Evolutionary conservation across 1,140 invertebrate species (phyloP).

Genomic region (Cyphomyrmex costatus): DNA sequence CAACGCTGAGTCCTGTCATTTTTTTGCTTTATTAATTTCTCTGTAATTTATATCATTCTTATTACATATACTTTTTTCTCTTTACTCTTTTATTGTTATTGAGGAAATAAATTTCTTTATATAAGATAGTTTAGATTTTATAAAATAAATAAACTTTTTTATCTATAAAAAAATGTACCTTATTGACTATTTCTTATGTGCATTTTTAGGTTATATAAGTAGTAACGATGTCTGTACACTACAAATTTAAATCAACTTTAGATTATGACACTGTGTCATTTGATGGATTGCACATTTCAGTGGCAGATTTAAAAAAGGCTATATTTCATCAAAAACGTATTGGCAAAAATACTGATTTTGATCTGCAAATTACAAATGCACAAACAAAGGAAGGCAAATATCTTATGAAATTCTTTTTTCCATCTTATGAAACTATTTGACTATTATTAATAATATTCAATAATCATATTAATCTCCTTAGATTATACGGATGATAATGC

Average conservation of each 20-base stretch:
- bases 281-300: constrained; percentile 98
- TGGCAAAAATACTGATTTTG: constrained; percentile 97
- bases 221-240: constrained; percentile 96
- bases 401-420: constrained; percentile 18
- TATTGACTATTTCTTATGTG: constrained; percentile 17
- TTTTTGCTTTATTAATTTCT: no score
- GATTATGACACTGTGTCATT: constrained; percentile 98
- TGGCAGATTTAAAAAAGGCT: constrained; percentile 97
- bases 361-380: constrained; percentile 98
- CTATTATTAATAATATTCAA: constrained; percentile 19
- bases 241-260: constrained; percentile 98
- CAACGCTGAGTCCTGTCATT: no score
- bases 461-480: constrained; percentile 81
- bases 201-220: constrained; percentile 73
- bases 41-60: no score
- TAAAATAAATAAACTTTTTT: neutral
- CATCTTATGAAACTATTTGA: constrained; percentile 17
- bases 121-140: no score
- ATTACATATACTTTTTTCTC: no score
- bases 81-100: no score
- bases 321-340: constrained; percentile 98
- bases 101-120: no score
- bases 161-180: neutral
- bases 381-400: constrained; percentile 97
- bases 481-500: constrained; percentile 96